These are phyloP conservation scores for Neotoma lepida DNA, from an alignment of 2,113 vertebrate species.

Conservation along the genomic window DNA sequence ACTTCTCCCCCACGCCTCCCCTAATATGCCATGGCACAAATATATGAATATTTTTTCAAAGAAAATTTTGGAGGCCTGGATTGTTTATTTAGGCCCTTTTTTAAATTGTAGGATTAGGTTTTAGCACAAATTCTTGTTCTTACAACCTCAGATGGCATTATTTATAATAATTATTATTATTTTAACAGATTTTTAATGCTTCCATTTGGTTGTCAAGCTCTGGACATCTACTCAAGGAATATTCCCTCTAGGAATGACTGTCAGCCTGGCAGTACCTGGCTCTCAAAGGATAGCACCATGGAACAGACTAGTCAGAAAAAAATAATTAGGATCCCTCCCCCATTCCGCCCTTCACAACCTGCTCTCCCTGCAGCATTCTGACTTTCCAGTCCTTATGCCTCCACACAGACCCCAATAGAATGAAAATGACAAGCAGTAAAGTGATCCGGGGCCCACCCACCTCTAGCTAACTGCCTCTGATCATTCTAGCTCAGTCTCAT, in stretches of 20 bases:
- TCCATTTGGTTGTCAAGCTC: conserved; percentile 28
- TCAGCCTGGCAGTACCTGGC: neutral
- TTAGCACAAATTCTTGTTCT: neutral
- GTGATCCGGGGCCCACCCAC: conserved; percentile 34
- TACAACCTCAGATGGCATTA: neutral
- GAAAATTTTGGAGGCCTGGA: neutral
- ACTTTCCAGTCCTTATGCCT: conserved; percentile 41
- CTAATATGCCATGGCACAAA: neutral
- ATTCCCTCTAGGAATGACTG: neutral
- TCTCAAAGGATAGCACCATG: conserved; percentile 36
- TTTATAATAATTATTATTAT: neutral
- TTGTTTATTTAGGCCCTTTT: neutral
- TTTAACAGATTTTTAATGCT: neutral
- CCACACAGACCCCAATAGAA: neutral
- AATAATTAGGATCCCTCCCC: conserved; percentile 6
- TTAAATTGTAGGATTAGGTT: neutral
- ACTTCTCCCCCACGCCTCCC: neutral
- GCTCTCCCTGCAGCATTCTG: conserved; percentile 19
- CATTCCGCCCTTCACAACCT: neutral
- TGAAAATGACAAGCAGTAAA: conserved; percentile 37
- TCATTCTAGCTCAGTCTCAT: neutral
- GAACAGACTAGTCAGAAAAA: conserved; percentile 26
- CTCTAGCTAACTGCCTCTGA: conserved; percentile 34
- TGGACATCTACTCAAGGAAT: neutral
- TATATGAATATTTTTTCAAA: neutral